These are phyloP conservation scores for Diplodus puntazzo DNA, from an alignment of 2,797 vertebrate genomes.

Conservation along the genomic window DNA sequence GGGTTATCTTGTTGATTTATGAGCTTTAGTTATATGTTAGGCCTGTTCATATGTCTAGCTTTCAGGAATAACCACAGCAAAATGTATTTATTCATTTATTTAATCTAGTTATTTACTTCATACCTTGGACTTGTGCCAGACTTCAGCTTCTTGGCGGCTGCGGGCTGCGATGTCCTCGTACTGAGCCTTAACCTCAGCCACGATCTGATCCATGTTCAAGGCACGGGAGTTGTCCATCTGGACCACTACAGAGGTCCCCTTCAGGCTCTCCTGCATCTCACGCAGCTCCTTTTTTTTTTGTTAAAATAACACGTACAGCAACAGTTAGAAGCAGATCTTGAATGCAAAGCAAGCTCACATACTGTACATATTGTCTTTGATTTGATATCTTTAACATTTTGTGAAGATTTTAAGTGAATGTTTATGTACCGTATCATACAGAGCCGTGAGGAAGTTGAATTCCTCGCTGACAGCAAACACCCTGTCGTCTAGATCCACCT, in stretches of 20 bases:
- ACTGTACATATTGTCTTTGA: background rate
- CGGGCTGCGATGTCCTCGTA: constrained; percentile 80
- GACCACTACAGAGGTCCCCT: constrained; percentile 82
- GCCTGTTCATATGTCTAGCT: background rate
- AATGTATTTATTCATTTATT: background rate
- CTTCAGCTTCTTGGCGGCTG: constrained; percentile 88
- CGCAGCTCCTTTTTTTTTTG: constrained; percentile 84
- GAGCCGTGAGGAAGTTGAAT: constrained; percentile 81
- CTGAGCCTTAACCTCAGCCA: constrained; percentile 81
- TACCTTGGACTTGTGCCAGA: constrained; percentile 91
- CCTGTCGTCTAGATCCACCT: constrained; percentile 80
- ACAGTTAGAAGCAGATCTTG: background rate
- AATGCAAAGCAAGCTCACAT: background rate
- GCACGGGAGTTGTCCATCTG: constrained; percentile 87
- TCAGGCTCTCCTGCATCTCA: constrained; percentile 86
- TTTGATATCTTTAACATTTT: background rate
- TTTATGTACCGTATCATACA: constrained; percentile 84
- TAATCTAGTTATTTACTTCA: background rate
- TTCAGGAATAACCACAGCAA: background rate
- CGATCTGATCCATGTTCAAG: constrained; percentile 83
- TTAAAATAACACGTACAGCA: constrained; percentile 4
- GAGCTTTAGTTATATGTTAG: background rate
- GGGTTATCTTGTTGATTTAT: background rate
- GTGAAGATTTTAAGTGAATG: background rate
- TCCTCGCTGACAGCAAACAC: constrained; percentile 79